A percentile compares a stretch with the other conserved stretches of the same genome.
Conservation (phyloP, 2,113 vertebrate genomes). For the Phyllopteryx taeniolatus region DNA sequence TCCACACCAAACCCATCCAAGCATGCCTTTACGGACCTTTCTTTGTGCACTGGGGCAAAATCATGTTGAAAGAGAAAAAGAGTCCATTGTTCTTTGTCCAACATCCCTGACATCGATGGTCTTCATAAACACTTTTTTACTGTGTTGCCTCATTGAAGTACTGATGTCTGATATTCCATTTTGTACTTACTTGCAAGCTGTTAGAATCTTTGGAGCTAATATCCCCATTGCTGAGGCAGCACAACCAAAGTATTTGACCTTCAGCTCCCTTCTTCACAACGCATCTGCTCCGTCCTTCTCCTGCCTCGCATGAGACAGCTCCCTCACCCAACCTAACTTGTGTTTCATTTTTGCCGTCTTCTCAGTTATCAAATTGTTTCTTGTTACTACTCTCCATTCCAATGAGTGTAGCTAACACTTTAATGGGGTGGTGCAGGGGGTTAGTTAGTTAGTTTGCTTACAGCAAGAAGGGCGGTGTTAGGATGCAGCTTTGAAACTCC, state of each 20-base stretch:
- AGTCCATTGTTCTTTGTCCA: not conserved
- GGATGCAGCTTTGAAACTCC: too few relatives aligned
- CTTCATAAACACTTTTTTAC: too few relatives aligned
- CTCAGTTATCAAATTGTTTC: not conserved
- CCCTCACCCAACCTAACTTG: not conserved
- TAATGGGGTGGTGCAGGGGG: too few relatives aligned
- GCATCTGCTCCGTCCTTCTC: not conserved
- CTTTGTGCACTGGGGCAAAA: too few relatives aligned
- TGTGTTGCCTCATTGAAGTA: not conserved
- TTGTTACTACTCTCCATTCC: too few relatives aligned
- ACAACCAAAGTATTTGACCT: not conserved
- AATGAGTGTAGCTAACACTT: too few relatives aligned
- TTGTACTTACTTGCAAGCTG: not conserved
- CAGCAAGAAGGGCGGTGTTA: too few relatives aligned
- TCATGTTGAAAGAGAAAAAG: not conserved
- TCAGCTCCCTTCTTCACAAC: not conserved
- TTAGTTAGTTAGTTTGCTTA: too few relatives aligned
- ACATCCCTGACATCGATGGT: too few relatives aligned
- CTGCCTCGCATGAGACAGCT: not conserved
- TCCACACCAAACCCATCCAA: too few relatives aligned
- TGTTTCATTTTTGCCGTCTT: not conserved
- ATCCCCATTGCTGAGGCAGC: not conserved
- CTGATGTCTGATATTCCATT: not conserved
- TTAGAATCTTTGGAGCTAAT: not conserved
- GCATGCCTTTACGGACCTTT: too few relatives aligned